A percentile compares a stretch with the other conserved stretches of the same genome.
Evolutionary conservation across 1,140 invertebrate species (phyloP).

Genomic region (Drosophila trapezifrons): DNA sequence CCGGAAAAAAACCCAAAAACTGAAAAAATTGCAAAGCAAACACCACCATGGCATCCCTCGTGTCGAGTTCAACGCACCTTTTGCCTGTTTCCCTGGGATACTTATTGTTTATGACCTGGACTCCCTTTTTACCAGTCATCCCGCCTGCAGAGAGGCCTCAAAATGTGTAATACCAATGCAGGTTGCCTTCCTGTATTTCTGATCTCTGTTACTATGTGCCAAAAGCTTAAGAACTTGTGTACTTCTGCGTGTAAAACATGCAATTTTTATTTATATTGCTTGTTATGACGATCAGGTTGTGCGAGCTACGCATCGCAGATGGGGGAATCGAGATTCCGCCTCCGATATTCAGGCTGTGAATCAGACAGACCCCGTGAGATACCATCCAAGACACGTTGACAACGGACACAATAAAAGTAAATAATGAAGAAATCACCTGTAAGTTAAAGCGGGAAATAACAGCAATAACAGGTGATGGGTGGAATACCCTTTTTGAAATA

Average conservation of each 20-base stretch:
- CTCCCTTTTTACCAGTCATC: constrained; percentile 79
- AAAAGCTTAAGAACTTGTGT: constrained; percentile 37
- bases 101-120: constrained; percentile 74
- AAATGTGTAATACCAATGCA: constrained; percentile 20
- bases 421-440: constrained; percentile 60
- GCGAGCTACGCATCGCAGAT: constrained; percentile 58
- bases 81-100: constrained; percentile 17
- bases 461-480: background rate
- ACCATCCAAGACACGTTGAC: constrained; percentile 59
- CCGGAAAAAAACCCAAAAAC: constrained; percentile 16
- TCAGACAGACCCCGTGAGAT: constrained; percentile 38
- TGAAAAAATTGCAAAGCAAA: constrained; percentile 60
- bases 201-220: constrained; percentile 12
- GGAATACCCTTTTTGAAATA: constrained; percentile 12
- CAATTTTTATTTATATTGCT: constrained; percentile 75
- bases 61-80: constrained; percentile 65
- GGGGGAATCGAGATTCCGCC: constrained; percentile 57
- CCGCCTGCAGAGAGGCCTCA: constrained; percentile 20
- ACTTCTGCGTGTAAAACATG: constrained; percentile 73
- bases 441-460: constrained; percentile 23
- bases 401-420: constrained; percentile 44
- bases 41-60: constrained; percentile 46
- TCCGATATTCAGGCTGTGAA: constrained; percentile 30
- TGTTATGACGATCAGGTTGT: constrained; percentile 59
- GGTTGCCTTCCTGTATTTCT: constrained; percentile 22